A percentile compares a stretch with the other conserved stretches of the same genome.
phyloP scores from a whole-genome alignment of 1,140 invertebrate genomes.

The Amphibalanus amphitrite region DNA sequence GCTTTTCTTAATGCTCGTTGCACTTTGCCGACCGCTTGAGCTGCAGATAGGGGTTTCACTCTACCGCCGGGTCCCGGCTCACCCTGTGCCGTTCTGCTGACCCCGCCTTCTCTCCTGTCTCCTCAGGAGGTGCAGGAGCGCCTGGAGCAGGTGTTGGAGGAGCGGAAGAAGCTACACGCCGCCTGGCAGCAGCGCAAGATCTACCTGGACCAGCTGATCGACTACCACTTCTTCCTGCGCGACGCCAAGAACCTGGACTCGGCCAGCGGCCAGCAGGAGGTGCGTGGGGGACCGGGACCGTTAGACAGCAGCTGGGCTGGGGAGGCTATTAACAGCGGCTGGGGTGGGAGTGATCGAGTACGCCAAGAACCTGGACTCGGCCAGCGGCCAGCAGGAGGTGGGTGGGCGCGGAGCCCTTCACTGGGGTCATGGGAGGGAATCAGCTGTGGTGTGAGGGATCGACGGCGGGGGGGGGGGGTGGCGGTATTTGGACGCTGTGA shows the following conservation, averaged over 20 bases:
- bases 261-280: slow-evolving; percentile 60
- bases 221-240: slow-evolving; percentile 82
- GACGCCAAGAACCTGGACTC: slow-evolving; percentile 88
- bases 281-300: slow-evolving; percentile 33
- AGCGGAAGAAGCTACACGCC: slow-evolving; percentile 54
- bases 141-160: slow-evolving; percentile 52
- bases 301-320: slow-evolving; percentile 8
- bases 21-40: too few species aligned
- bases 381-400: slow-evolving; percentile 58
- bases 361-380: slow-evolving; percentile 27
- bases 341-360: neutral
- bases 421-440: neutral
- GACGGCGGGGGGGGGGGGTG: too few species aligned
- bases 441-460: neutral
- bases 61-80: too few species aligned
- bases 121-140: slow-evolving; percentile 53
- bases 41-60: too few species aligned
- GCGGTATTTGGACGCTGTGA: too few species aligned
- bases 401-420: slow-evolving; percentile 33
- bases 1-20: too few species aligned
- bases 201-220: slow-evolving; percentile 81
- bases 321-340: neutral
- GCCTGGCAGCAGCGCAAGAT: slow-evolving; percentile 81
- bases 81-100: too few species aligned
- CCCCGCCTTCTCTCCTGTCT: too few species aligned